Conservation (phyloP, 2,888 invertebrate species). For the Tyria jacobaeae region DNA sequence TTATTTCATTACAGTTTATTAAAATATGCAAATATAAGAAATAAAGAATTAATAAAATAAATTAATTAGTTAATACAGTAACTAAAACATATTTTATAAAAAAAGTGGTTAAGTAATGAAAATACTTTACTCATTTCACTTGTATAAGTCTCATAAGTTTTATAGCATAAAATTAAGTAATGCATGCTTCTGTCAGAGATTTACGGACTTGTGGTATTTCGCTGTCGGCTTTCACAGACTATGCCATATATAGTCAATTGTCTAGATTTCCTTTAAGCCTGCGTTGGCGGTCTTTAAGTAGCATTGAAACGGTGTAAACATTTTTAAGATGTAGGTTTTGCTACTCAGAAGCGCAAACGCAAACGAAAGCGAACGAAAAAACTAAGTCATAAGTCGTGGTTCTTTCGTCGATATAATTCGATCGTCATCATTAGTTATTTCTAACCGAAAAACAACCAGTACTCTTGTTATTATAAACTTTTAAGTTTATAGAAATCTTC, state of each 20-base stretch:
- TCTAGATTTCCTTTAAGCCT: conserved; percentile 27
- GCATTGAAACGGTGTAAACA: background rate
- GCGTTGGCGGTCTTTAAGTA: conserved; percentile 17
- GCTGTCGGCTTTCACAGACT: conserved; percentile 48
- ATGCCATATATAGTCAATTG: conserved; percentile 30
- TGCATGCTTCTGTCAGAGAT: conserved; percentile 41
- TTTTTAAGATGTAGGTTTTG: background rate
- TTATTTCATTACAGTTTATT: too few relatives aligned
- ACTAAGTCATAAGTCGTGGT: too few relatives aligned
- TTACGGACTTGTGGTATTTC: conserved; percentile 52
- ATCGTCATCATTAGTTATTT: too few relatives aligned
- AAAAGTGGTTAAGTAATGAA: background rate
- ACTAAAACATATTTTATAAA: background rate
- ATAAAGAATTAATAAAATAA: too few relatives aligned
- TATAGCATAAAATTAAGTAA: conserved; percentile 27
- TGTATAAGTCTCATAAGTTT: background rate
- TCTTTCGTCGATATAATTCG: too few relatives aligned
- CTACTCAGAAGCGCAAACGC: too few relatives aligned
- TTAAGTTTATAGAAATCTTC: too few relatives aligned
- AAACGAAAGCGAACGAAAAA: too few relatives aligned
- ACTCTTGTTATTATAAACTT: too few relatives aligned
- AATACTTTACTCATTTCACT: conserved; percentile 7
- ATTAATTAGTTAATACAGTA: background rate
- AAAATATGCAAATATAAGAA: too few relatives aligned
- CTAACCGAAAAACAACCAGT: too few relatives aligned